Evolutionary conservation across 2,888 invertebrate species (phyloP), one percentile per base, ranked within the genome.

Genomic region (Drosophila lutescens): DNA sequence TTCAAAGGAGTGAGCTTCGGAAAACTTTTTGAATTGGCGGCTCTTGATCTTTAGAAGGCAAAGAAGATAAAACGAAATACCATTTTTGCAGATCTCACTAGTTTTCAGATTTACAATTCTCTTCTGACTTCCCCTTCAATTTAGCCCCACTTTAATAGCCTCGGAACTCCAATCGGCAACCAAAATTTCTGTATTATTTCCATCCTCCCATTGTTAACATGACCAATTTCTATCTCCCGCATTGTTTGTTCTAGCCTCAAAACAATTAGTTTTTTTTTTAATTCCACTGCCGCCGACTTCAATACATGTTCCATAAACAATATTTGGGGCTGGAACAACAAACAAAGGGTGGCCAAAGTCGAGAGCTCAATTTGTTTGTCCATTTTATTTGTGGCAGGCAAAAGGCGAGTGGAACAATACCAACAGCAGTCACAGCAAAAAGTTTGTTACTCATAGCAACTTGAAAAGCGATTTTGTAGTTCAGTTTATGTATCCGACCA

Each of bases 11-110:
- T 26, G 32, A 49, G 57, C 38, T 53, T 26, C 23, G 41, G 17
- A 54, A 74, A 74, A 74, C 50, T 60, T 82, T 85, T 78, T 80
- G 83, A 84, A 88, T 88, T 84, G 86, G 54, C 59, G 74, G 83
- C 62, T 78, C 74, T 80, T 82, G 55, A 76, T 70, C 69, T 76
- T 81, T 50, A 30, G 40, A 12, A 6, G 23, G 23, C 13, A 6
- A 2, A 20, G 10, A 5, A 8, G 20, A 40, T 10, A 20, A 20
- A 20, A 20, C 12, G 17, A 43, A 57, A 57, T 68, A 50, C 47
- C 23, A 10, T 17, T 41, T 0, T 26, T 12, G 23, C 34, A 17
- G 56, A 53, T 63, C 68, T 69, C 4, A 34, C 10, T 10, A 32
- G 4, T 34, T 34, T 26, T 26, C 6, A 32, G 10, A 2, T 32